Base-by-base conservation (phyloP, 2,113 vertebrate genomes). In the Pyrgilauda ruficollis region DNA sequence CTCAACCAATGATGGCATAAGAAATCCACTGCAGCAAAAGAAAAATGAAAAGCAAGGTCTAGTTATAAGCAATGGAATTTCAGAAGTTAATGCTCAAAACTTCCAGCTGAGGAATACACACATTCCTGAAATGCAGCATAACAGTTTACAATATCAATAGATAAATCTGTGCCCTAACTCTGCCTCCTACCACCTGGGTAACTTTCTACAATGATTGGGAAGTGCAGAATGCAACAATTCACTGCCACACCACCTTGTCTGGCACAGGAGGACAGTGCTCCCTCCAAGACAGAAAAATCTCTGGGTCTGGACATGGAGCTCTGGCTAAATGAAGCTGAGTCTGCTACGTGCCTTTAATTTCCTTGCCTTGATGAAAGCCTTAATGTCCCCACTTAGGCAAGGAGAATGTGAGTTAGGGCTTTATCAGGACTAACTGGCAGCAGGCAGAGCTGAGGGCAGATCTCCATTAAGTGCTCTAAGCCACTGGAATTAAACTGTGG, bases 341-440 rank as follows among this genome's bases (percentile, higher is more conserved):
- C 67, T 86, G 78, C 92, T 93, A 80, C 35, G 72, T 89, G 87
- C 81, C 70, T 91, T 70, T 90, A 83, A 94, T 94, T 96, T 90
- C 93, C 78, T 73, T 70, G 90, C 79, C 79, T 86, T 86, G 90
- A 96, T 94, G 82, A 62, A 96, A 91, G 79, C 21, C 89, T 53
- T 91, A 88, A 94, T 92, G 92, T 96, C 87, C 88, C 55, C 72
- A 88, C 87, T 94, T 83, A 95, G 75, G 64, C 75, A 91, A 77
- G 0, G 16, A 83, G 89, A 66, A 93, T 78, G 84, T 2, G 3
- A 86, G 75, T 80, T 59, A 90, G 78, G 70, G 82, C 75, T 93
- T 95, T 79, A 90, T 91, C 67, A 88, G 82, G 50, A 56, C 80
- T 89, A 89, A 87, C 52, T 75, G 84, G 55, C 15, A 2, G 67